Conservation (phyloP, 2,888 invertebrate genomes). For the Drosophila paracracens region DNA sequence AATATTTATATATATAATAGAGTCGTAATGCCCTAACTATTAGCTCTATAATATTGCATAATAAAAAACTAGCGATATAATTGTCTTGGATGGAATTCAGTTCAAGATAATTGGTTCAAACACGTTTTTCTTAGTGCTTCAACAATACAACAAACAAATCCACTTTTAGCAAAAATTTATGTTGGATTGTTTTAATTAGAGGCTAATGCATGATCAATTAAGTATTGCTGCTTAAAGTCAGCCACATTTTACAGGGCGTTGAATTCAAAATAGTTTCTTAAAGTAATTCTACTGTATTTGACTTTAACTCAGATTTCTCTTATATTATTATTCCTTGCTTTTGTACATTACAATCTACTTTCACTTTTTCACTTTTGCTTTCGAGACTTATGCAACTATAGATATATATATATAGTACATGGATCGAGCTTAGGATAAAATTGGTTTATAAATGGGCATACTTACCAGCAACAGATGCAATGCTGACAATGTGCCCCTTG, state of each 20-base stretch:
- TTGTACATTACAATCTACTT: no score
- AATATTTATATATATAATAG: not conserved
- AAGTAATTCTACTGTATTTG: not conserved
- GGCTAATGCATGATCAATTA: no score
- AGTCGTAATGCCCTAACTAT: not conserved
- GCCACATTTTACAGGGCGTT: no score
- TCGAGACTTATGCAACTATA: not conserved
- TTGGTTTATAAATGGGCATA: not conserved
- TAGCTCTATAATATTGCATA: not conserved
- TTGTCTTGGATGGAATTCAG: not conserved
- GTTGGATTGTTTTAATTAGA: no score
- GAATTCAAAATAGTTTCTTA: not conserved
- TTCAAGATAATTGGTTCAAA: not conserved
- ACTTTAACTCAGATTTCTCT: not conserved
- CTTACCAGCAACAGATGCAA: constrained; percentile 80
- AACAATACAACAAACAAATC: not conserved
- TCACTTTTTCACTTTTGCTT: not conserved
- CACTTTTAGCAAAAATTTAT: fast-evolving
- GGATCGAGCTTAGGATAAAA: fast-evolving
- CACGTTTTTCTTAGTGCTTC: not conserved
- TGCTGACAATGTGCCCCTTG: constrained; percentile 83
- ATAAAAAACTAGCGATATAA: not conserved
- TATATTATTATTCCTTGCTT: not conserved
- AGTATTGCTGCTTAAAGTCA: no score
- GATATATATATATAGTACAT: not conserved